A percentile compares a stretch with the other conserved stretches of the same genome.
Evolutionary conservation across 53 echinoderm and acorn worm genomes (phyloP).

Genomic region (Holothuria scabra): DNA sequence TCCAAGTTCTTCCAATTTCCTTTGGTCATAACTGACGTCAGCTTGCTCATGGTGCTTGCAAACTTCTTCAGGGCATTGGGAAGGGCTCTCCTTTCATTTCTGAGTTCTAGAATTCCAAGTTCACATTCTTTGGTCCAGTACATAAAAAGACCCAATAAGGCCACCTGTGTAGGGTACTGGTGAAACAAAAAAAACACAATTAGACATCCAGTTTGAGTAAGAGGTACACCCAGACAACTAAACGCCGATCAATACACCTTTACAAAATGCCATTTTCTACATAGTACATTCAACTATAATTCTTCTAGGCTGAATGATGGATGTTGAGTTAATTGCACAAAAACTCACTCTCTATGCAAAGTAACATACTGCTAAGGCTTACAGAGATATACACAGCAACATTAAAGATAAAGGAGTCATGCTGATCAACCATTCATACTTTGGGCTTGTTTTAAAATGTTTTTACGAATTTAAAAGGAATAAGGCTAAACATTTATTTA

Average conservation of each 20-base stretch:
- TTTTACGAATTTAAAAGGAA: too few species aligned
- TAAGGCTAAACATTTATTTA: too few species aligned
- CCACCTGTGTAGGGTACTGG: slow-evolving; percentile 96
- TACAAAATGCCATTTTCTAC: too few species aligned
- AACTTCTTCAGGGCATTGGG: slow-evolving; percentile 92
- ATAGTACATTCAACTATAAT: too few species aligned
- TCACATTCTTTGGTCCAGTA: slow-evolving; percentile 99
- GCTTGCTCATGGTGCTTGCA: slow-evolving; percentile 67
- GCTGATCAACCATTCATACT: too few species aligned
- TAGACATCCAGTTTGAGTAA: not conserved
- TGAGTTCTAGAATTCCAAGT: slow-evolving; percentile 88
- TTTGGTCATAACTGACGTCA: slow-evolving; percentile 73
- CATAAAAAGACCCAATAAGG: slow-evolving; percentile 81
- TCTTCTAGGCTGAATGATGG: too few species aligned
- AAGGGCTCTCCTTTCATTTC: slow-evolving; percentile 89
- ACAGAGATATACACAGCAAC: too few species aligned
- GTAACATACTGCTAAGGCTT: too few species aligned
- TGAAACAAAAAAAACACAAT: not conserved
- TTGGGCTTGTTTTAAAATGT: too few species aligned
- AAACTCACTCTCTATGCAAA: too few species aligned
- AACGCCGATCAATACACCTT: not conserved
- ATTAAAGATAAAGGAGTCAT: too few species aligned
- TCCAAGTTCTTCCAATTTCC: slow-evolving; percentile 92
- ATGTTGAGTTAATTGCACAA: too few species aligned
- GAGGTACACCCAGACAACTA: not conserved